Base-by-base conservation (phyloP, 2,888 invertebrate genomes). In the Drosophila dives region DNA sequence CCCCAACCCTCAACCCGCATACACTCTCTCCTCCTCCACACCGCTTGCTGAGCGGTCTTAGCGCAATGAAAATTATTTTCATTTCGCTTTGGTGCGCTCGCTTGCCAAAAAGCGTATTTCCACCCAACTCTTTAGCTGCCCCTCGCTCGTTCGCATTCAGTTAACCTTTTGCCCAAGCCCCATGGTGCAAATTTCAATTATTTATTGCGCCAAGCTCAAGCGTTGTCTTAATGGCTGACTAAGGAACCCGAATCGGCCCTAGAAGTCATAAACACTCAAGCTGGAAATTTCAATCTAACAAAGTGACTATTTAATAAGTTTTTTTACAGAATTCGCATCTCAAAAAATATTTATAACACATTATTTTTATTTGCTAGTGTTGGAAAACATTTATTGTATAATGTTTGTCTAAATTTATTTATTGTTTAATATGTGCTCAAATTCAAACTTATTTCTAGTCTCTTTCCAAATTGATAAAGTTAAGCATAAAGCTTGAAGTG, bases 61-160 rank as follows among this genome's bases (percentile, higher is more conserved):
- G 72, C 64, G 86, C 81, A 86, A 81, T 86, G 86, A 86, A 83
- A 88, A 85, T 85, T 73, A 86, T 88, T 89, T 86, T 88, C 84
- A 85, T 88, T 85, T 85, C 72, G 86, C 84, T 81, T 89, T 85
- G 71, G 77, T 89, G 82, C 89, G 81, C 86, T 86, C 74, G 65
- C 89, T 88, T 88, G 81, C 81, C 84, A 88, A 88, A 88, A 88
- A 88, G 83, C 88, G 26, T 40, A 51, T 56, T 51, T 20, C 38
- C 49, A 54, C 64, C 33, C 64, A 72, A 75, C 75, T 77, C 77
- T 71, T 75, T 60, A 40, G 82, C 55, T 61, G 74, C 45, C 50
- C 32, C 34, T 55, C 48, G 72, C 50, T 64, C 65, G 42, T 58
- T 63, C 67, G 59, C 61, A 58, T 64, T 53, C 32, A 55, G 63